Percentiles rank a stretch among this genome's conserved stretches.
Conservation (phyloP, 2,113 vertebrate species). For the Tichodroma muraria region DNA sequence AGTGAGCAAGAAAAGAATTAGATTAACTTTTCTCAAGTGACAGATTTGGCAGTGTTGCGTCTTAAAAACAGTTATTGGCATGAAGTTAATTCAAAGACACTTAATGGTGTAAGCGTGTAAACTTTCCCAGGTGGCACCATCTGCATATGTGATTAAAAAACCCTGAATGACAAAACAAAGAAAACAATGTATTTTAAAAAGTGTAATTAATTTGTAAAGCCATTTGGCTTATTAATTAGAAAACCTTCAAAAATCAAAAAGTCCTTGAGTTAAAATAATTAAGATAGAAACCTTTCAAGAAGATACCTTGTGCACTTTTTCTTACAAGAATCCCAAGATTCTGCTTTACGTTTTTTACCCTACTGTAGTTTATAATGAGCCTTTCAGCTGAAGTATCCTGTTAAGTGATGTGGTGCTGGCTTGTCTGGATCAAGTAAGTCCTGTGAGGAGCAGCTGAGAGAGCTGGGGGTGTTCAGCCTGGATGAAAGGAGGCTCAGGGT, state of each 20-base stretch:
- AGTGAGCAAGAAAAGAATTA: neutral
- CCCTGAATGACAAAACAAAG: neutral
- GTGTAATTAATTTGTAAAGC: neutral
- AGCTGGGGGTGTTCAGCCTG: neutral
- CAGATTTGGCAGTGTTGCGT: neutral
- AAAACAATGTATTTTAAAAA: neutral
- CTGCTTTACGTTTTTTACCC: neutral
- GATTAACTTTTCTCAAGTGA: neutral
- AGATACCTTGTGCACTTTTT: neutral
- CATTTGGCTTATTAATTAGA: neutral
- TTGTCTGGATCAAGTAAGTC: neutral
- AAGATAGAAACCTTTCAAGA: neutral
- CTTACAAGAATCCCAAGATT: neutral
- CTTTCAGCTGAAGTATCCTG: neutral
- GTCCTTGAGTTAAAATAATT: neutral
- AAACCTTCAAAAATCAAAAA: neutral
- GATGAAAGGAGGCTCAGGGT: neutral
- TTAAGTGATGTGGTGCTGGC: neutral
- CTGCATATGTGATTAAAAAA: neutral
- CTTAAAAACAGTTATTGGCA: neutral
- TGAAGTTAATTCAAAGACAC: neutral
- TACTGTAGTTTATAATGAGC: neutral
- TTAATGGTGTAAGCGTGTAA: neutral
- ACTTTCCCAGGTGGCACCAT: neutral
- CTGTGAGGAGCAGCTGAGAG: neutral